Percentiles rank a stretch among this genome's conserved stretches.
phyloP scores from a whole-genome alignment of 64 coral and sea anemone genomes.

The Actinia equina region DNA sequence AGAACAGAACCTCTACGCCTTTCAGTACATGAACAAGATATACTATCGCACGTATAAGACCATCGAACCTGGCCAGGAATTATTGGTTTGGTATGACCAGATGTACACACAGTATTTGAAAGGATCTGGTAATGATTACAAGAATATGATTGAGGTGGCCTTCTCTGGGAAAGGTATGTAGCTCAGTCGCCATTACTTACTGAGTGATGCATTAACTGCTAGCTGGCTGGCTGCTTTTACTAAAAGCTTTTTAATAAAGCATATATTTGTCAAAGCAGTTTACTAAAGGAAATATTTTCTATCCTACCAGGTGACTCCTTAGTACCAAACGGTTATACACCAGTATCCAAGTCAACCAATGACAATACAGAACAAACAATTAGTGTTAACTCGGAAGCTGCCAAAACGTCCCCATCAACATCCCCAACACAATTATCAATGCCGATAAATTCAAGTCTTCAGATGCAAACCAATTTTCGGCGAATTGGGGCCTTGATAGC shows the following conservation, averaged over 20 bases:
- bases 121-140: background rate
- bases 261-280: too few relatives aligned
- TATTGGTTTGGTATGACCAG: constrained; percentile 63
- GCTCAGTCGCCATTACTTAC: too few relatives aligned
- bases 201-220: too few relatives aligned
- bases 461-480: background rate
- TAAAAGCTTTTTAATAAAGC: too few relatives aligned
- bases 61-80: constrained; percentile 32
- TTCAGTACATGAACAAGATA: constrained; percentile 52
- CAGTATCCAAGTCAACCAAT: background rate
- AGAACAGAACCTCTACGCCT: constrained; percentile 61
- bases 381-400: background rate
- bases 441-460: background rate
- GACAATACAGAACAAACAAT: background rate
- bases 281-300: background rate
- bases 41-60: constrained; percentile 47
- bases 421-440: background rate
- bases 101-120: constrained; percentile 7
- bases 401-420: background rate
- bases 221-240: too few relatives aligned
- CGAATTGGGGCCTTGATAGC: constrained; percentile 10
- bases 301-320: background rate
- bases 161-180: background rate
- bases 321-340: background rate
- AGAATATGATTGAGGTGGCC: background rate